These are phyloP conservation scores for Cyclophora albipunctata DNA, from an alignment of 2,888 invertebrate species.

Conservation along the genomic window DNA sequence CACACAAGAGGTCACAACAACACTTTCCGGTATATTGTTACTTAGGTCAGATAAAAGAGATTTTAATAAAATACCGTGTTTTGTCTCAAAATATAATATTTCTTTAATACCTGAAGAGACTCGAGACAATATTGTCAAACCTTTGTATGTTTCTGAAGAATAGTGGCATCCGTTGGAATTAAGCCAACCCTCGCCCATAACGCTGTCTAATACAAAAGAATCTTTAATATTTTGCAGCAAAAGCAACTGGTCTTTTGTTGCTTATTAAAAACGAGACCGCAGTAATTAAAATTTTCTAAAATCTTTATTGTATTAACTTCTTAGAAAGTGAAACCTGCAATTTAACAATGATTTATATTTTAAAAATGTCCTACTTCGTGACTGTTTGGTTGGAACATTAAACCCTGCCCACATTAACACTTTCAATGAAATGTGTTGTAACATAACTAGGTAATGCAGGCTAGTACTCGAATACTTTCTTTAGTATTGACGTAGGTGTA, in stretches of 20 bases:
- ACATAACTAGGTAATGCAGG: constrained; percentile 15
- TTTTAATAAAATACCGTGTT: no score
- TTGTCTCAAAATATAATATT: no score
- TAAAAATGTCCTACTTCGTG: constrained; percentile 19
- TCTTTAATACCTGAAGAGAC: background rate
- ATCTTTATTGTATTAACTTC: constrained; percentile 1
- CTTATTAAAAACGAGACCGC: constrained; percentile 7
- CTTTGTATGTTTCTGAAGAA: constrained; percentile 12
- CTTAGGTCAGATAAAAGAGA: no score
- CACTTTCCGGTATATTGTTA: constrained; percentile 9
- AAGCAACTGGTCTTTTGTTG: constrained; percentile 27
- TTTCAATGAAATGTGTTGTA: constrained; percentile 21
- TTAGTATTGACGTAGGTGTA: constrained; percentile 18
- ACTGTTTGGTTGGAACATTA: constrained; percentile 21
- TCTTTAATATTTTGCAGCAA: constrained; percentile 19
- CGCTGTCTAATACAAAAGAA: constrained; percentile 26
- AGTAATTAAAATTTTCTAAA: constrained; percentile 4
- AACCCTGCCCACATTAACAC: constrained; percentile 21
- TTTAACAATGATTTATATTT: constrained; percentile 21
- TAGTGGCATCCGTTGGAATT: constrained; percentile 20
- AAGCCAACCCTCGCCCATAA: constrained; percentile 28
- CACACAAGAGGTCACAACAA: constrained; percentile 19
- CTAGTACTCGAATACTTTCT: constrained; percentile 31
- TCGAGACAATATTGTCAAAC: constrained; percentile 11
- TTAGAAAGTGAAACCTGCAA: constrained; percentile 12